Evolutionary conservation across 2,888 invertebrate species (phyloP).

Genomic region (Lomographa bimaculata): DNA sequence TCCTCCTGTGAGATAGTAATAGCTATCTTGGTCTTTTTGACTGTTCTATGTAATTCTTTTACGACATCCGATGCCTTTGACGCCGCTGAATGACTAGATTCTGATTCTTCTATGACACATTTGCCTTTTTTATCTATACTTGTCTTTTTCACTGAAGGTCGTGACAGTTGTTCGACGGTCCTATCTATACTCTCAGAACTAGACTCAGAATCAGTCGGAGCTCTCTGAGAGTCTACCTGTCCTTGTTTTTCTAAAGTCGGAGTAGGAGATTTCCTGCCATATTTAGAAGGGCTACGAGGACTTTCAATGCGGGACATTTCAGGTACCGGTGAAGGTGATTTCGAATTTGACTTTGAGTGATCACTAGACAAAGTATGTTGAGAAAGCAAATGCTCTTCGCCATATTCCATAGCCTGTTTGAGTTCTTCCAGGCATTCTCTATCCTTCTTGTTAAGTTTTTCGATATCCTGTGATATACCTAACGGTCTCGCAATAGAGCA

Average conservation of each 20-base stretch:
- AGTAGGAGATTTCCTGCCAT: slow-evolving; percentile 77
- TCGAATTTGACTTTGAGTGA: slow-evolving; percentile 75
- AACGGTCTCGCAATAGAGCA: slow-evolving; percentile 91
- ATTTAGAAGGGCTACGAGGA: slow-evolving; percentile 72
- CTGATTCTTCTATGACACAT: slow-evolving; percentile 81
- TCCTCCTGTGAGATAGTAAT: slow-evolving; percentile 82
- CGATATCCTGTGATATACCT: slow-evolving; percentile 90
- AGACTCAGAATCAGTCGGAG: slow-evolving; percentile 84
- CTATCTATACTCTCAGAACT: slow-evolving; percentile 81
- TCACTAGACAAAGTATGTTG: slow-evolving; percentile 75
- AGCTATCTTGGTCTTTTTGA: slow-evolving; percentile 79
- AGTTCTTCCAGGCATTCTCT: slow-evolving; percentile 84
- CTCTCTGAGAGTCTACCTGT: slow-evolving; percentile 77
- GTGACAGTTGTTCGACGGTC: slow-evolving; percentile 74
- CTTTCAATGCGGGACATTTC: slow-evolving; percentile 74
- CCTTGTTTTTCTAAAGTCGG: slow-evolving; percentile 86
- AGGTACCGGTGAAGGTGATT: slow-evolving; percentile 66
- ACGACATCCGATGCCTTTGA: slow-evolving; percentile 74
- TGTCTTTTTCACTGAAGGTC: slow-evolving; percentile 73
- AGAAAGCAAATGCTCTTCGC: slow-evolving; percentile 73
- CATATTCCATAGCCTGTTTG: slow-evolving; percentile 83
- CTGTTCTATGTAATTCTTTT: slow-evolving; percentile 75
- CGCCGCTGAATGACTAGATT: slow-evolving; percentile 83
- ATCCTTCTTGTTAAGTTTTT: slow-evolving; percentile 86
- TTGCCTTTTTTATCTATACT: slow-evolving; percentile 73